A percentile compares a stretch with the other conserved stretches of the same genome.
These are phyloP conservation scores for Zoanthus gigantus DNA, from an alignment of 92 coral and sea anemone species.

Conservation along the genomic window DNA sequence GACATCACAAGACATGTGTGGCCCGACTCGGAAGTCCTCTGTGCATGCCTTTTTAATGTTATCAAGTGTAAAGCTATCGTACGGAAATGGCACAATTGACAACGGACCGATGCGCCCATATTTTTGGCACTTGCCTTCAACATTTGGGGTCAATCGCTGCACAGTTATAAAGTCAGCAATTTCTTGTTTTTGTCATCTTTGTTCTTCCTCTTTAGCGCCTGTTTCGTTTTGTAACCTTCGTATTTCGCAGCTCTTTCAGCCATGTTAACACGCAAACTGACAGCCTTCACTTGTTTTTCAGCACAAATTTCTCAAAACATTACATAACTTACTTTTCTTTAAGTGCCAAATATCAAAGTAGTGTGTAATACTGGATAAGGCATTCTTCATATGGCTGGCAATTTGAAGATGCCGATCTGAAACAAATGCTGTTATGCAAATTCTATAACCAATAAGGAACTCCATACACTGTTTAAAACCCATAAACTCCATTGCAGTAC, in stretches of 20 bases:
- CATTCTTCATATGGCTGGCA: slow-evolving; percentile 73
- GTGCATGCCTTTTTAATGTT: background rate
- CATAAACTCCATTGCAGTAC: slow-evolving; percentile 72
- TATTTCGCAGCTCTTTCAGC: background rate
- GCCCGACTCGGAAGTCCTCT: background rate
- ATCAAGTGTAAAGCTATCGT: background rate
- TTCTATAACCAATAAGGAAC: slow-evolving; percentile 52
- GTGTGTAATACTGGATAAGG: slow-evolving; percentile 53
- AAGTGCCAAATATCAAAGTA: slow-evolving; percentile 81
- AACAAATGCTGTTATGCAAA: slow-evolving; percentile 54
- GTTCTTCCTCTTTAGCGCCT: slow-evolving; percentile 1
- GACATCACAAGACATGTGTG: slow-evolving; percentile 6
- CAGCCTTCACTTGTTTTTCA: background rate
- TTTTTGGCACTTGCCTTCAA: slow-evolving; percentile 7
- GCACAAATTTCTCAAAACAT: background rate
- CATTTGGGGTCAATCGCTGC: background rate
- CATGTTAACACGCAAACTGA: slow-evolving; percentile 3
- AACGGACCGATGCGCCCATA: background rate
- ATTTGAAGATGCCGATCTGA: slow-evolving; percentile 64
- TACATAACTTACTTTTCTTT: slow-evolving; percentile 61
- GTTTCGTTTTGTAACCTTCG: background rate
- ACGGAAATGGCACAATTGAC: background rate
- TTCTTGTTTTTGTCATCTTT: background rate
- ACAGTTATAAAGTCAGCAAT: background rate
- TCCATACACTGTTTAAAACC: slow-evolving; percentile 66